phyloP scores from a whole-genome alignment of 2,113 vertebrate species.

The Carettochelys insculpta region DNA sequence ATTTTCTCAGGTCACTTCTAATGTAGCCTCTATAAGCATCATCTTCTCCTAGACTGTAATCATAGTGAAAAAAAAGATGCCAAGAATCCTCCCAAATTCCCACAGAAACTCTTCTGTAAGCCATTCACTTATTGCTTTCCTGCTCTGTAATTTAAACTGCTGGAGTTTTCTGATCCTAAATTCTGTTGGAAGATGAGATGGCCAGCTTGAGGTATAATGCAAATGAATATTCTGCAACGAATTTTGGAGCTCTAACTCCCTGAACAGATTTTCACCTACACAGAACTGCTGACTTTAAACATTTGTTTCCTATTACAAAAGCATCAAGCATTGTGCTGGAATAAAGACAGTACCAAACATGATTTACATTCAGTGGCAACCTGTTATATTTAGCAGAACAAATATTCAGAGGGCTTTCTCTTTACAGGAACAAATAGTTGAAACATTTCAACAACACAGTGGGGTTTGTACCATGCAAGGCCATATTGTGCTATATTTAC shows the following conservation, averaged over 20 bases:
- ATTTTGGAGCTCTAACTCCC: constrained; percentile 20
- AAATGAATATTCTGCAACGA: background rate
- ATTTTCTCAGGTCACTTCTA: background rate
- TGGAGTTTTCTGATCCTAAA: background rate
- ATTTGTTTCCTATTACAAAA: constrained; percentile 24
- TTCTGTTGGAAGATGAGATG: constrained; percentile 23
- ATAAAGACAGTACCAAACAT: background rate
- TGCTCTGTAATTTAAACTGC: background rate
- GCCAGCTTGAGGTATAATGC: constrained; percentile 1
- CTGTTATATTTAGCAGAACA: background rate
- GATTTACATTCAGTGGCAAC: constrained; percentile 31
- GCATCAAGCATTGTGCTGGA: background rate
- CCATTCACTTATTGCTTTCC: background rate
- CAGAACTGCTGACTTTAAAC: constrained; percentile 7
- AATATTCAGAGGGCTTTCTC: background rate
- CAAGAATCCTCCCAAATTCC: background rate
- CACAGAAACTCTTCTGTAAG: background rate
- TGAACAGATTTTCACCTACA: constrained; percentile 31
- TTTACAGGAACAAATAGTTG: background rate
- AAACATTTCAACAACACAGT: constrained; percentile 6
- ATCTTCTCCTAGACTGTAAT: background rate
- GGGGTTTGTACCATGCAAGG: background rate
- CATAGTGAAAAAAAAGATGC: background rate
- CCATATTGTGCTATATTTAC: background rate
- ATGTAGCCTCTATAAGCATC: background rate